Percentiles rank a stretch among this genome's conserved stretches.
Evolutionary conservation across 2,888 invertebrate genomes (phyloP).

Genomic region (Escarpia spicata): DNA sequence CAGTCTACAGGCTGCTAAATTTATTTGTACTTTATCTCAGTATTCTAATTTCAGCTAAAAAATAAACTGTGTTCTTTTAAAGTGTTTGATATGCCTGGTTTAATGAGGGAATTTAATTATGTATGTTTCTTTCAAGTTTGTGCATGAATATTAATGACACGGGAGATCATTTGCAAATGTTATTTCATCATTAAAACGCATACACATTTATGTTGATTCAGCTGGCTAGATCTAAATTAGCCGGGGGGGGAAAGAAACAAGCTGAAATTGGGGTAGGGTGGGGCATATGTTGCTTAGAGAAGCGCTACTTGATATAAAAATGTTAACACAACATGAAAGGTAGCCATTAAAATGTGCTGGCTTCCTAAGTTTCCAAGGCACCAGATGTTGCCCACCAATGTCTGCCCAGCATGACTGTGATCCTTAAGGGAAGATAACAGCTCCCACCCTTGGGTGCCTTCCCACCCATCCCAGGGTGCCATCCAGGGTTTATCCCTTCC

Average conservation of each 20-base stretch:
- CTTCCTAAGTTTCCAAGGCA: neutral
- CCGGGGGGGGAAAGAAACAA: neutral
- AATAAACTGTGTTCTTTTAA: neutral
- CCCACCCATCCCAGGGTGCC: neutral
- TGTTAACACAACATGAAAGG: neutral
- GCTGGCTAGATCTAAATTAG: neutral
- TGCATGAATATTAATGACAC: neutral
- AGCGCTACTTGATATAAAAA: constrained; percentile 16
- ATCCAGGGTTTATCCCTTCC: neutral
- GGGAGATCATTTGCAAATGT: neutral
- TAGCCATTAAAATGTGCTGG: neutral
- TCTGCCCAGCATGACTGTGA: neutral
- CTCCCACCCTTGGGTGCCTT: neutral
- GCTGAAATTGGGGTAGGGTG: neutral
- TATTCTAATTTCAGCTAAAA: neutral
- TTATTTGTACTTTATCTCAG: neutral
- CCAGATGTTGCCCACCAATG: neutral
- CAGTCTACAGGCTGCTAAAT: neutral
- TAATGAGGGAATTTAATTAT: neutral
- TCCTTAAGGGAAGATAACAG: neutral
- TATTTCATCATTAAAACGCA: neutral
- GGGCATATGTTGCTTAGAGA: neutral
- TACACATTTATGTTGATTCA: neutral
- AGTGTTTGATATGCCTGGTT: neutral
- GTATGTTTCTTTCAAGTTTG: neutral